phyloP scores from a whole-genome alignment of 2,797 vertebrate genomes.

The Buceros bicornis region DNA sequence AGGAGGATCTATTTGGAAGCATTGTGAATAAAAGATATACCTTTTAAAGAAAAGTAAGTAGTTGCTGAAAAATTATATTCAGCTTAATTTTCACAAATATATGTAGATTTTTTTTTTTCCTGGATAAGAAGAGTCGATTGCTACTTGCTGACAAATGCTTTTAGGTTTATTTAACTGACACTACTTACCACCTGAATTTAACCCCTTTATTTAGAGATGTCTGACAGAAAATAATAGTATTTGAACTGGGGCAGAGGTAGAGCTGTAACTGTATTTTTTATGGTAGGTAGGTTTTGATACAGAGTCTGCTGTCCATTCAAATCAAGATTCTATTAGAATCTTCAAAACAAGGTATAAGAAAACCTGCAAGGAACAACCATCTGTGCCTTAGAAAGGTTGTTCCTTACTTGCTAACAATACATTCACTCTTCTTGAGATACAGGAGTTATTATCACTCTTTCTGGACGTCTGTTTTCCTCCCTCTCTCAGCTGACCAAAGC shows the following conservation, averaged over 20 bases:
- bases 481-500: background rate
- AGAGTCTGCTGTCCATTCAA: background rate
- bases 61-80: background rate
- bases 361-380: background rate
- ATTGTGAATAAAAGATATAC: background rate
- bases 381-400: background rate
- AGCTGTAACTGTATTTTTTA: background rate
- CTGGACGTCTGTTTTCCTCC: background rate
- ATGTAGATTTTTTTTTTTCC: background rate
- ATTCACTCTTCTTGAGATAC: background rate
- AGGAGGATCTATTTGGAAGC: background rate
- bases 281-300: background rate
- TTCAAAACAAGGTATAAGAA: background rate
- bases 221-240: background rate
- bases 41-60: background rate
- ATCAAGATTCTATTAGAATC: background rate
- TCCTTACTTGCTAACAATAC: background rate
- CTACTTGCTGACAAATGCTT: background rate
- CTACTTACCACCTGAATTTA: background rate
- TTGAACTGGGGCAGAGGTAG: background rate
- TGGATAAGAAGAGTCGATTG: background rate
- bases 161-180: background rate
- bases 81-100: background rate
- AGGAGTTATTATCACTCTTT: background rate
- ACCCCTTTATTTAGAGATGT: background rate